Evolutionary conservation across 2,888 invertebrate species (phyloP), one percentile per base, ranked within the genome.

Genomic region (Apantesis nais): DNA sequence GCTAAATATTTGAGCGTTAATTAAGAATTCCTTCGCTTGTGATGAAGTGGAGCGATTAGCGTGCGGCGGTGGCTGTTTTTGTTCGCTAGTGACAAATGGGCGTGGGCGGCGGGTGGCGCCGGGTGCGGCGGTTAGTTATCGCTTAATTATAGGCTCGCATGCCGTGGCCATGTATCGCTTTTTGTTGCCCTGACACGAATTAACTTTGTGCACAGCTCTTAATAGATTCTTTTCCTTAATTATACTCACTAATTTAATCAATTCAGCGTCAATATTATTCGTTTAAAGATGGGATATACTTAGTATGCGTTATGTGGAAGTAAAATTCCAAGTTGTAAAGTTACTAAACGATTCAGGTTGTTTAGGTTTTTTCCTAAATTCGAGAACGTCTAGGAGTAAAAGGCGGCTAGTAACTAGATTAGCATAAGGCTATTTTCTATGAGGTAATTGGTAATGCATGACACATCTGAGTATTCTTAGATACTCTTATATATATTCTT

Each of bases 81-180:
- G 82, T 74, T 70, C 73, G 70, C 62, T 61, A 76, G 78, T 78
- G 82, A 83, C 78, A 75, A 83, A 83, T 82, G 81, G 77, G 61
- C 65, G 74, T 66, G 70, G 73, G 74, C 63, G 72, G 72, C 68
- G 72, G 72, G 74, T 68, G 73, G 72, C 65, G 72, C 61, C 62
- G 67, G 66, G 68, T 60, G 62, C 60, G 68, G 67, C 70, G 70
- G 78, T 74, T 80, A 82, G 71, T 72, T 77, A 78, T 77, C 80
- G 74, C 81, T 77, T 82, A 74, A 82, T 80, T 80, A 79, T 74
- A 67, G 73, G 71, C 72, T 74, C 73, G 78, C 78, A 77, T 77
- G 81, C 74, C 67, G 41, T 48, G 39, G 68, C 71, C 71, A 68
- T 74, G 78, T 68, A 73, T 73, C 64, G 74, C 67, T 78, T 78